A percentile compares a stretch with the other conserved stretches of the same genome.
These are phyloP conservation scores for Antheraea yamamai DNA, from an alignment of 2,888 invertebrate species.

Conservation along the genomic window DNA sequence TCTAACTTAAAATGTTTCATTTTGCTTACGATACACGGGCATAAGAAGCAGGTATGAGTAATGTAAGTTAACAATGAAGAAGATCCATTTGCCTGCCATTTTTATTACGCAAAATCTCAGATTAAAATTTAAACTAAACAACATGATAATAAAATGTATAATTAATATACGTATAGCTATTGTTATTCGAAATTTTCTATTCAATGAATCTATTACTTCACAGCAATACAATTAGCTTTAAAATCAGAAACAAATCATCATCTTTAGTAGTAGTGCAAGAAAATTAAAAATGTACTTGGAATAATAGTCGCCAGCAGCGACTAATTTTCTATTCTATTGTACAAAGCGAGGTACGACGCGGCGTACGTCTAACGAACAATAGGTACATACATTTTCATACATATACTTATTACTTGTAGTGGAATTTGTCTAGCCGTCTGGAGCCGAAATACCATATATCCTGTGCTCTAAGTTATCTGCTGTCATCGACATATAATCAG, in stretches of 20 bases:
- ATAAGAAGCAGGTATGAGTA: background rate
- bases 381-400: background rate
- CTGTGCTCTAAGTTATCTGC: background rate
- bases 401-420: background rate
- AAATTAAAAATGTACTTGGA: background rate
- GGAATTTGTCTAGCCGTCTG: constrained; percentile 4
- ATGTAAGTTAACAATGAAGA: background rate
- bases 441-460: background rate
- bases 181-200: background rate
- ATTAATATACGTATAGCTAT: background rate
- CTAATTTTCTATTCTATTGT: background rate
- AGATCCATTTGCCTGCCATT: background rate
- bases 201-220: background rate
- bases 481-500: background rate
- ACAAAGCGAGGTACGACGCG: background rate
- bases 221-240: background rate
- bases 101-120: background rate
- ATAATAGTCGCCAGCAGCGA: background rate
- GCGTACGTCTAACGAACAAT: background rate
- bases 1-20: no score
- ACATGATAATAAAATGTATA: background rate
- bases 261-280: background rate
- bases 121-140: background rate
- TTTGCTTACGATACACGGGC: background rate
- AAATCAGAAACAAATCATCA: background rate